These are phyloP conservation scores for Anneissia japonica DNA, from an alignment of 35 echinoderm and acorn worm species.

Conservation along the genomic window DNA sequence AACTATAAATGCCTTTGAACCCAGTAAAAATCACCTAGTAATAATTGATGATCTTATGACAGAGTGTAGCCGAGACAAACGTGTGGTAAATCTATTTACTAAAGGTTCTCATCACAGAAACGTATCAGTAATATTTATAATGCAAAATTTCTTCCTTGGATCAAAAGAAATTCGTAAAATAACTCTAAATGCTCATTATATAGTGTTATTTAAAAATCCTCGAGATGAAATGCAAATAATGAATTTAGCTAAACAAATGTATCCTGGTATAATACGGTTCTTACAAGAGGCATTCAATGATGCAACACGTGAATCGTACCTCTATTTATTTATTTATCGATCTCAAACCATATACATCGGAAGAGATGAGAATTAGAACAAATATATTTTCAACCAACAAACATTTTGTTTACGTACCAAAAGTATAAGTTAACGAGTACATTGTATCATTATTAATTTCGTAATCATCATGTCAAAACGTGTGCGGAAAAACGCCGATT, in stretches of 20 bases:
- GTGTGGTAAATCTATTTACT: background rate
- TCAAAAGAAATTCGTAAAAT: background rate
- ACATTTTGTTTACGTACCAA: no score
- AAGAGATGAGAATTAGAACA: no score
- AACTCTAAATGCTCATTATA: slow-evolving; percentile 25
- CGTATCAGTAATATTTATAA: slow-evolving; percentile 1
- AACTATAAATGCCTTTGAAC: slow-evolving; percentile 2
- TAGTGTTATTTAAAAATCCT: slow-evolving; percentile 33
- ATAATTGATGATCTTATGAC: slow-evolving; percentile 32
- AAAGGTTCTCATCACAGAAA: slow-evolving; percentile 20
- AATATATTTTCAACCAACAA: no score
- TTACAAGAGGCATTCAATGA: slow-evolving; percentile 1
- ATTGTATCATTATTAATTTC: background rate
- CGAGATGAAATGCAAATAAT: slow-evolving; percentile 21
- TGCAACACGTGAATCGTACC: background rate
- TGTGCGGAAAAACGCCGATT: slow-evolving; percentile 44
- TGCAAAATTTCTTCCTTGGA: slow-evolving; percentile 12
- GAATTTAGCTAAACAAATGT: slow-evolving; percentile 10
- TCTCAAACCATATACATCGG: background rate
- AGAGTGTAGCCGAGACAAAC: slow-evolving; percentile 6
- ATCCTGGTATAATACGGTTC: slow-evolving; percentile 11
- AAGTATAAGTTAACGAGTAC: no score
- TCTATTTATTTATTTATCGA: slow-evolving; percentile 14
- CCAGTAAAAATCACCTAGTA: background rate
- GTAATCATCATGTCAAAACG: background rate